Evolutionary conservation across 2,797 vertebrate species (phyloP).

Genomic region (Tokudaia muenninki): DNA sequence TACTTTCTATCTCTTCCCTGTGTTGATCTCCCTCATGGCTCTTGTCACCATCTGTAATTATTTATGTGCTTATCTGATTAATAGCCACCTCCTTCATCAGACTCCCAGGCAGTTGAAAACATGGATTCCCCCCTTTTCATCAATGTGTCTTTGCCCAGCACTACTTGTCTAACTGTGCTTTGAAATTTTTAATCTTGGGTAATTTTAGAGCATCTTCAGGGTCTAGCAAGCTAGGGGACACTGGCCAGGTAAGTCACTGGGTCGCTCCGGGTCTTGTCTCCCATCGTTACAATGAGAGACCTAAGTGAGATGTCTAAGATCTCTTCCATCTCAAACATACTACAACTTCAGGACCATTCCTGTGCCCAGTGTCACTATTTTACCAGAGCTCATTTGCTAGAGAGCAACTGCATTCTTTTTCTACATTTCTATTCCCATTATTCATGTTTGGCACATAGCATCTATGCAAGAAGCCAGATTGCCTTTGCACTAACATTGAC

Average conservation of each 20-base stretch:
- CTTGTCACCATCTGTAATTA: background rate
- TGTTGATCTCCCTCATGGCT: background rate
- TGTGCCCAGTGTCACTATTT: background rate
- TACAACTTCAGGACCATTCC: background rate
- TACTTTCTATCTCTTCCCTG: background rate
- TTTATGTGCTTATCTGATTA: background rate
- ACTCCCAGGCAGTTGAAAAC: background rate
- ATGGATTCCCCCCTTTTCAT: background rate
- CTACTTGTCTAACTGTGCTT: background rate
- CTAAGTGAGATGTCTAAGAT: background rate
- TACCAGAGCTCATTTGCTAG: background rate
- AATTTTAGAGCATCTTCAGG: background rate
- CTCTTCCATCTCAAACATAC: background rate
- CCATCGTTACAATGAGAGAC: background rate
- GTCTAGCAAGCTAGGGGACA: background rate
- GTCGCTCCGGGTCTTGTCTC: background rate
- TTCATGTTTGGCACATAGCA: background rate
- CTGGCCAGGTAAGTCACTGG: background rate
- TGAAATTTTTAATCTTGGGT: background rate
- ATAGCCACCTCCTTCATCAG: background rate
- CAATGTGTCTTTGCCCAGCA: background rate
- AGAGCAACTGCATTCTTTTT: background rate
- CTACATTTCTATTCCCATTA: background rate
- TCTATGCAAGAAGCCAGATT: background rate
- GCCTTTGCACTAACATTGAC: conserved; percentile 22